Base-by-base conservation (phyloP, 2,888 invertebrate species). In the Patella ulyssiponensis region DNA sequence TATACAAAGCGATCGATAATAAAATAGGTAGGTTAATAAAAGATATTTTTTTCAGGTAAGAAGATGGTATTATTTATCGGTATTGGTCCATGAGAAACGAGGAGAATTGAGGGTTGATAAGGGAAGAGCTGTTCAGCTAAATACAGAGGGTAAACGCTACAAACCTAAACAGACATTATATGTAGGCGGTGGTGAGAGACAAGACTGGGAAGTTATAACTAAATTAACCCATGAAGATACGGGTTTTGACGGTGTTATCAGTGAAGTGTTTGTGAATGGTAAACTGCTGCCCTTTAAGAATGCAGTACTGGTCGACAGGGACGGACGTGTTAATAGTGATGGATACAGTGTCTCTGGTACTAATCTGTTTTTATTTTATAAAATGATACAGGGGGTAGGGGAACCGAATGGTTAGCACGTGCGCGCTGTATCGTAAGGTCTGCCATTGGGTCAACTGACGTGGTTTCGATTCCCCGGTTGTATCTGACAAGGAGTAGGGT, bases 31-130 rank as follows among this genome's bases (percentile, higher is more conserved):
- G 33, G 33, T 7, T 33, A 33, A 33, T 33, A 33, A 33, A 33
- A 5, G 5, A 0, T 5, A 33, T 33, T 44, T 9, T 74, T 51
- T 74, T 17, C 79, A 84, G 85, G 12, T 79, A 1, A 71, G 78
- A 15, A 56, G 75, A 54, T 85, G 85, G 85, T 82, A 83, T 69
- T 80, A 80, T 54, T 27, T 83, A 11, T 52, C 79, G 2, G 74
- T 83, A 12, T 15, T 74, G 5, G 81, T 83, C 14, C 73, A 76
- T 44, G 78, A 74, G 7, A 73, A 44, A 23, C 75, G 75, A 58
- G 76, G 74, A 15, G 80, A 78, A 58, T 51, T 85, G 15, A 72
- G 83, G 17, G 20, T 82, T 27, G 80, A 84, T 64, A 73, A 79
- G n/a, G 80, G 77, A 1, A 53, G 58, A n/a, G 75, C 82, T 3